These are phyloP conservation scores for Tridacna gigas DNA, from an alignment of 2,888 invertebrate genomes.

Conservation along the genomic window DNA sequence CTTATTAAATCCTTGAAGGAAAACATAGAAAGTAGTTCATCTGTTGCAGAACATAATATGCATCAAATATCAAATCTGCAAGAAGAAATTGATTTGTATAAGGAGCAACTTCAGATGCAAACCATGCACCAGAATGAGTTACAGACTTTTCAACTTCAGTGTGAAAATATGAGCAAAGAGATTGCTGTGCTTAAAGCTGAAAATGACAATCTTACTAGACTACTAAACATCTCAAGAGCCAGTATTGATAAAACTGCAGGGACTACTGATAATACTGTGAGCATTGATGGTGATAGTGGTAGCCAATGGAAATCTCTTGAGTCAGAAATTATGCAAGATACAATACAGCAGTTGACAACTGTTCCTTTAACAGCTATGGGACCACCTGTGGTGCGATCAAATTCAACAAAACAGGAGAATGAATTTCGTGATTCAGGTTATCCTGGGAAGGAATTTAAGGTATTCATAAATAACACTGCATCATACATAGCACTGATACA, in stretches of 20 bases:
- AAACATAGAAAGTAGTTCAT: slow-evolving; percentile 32
- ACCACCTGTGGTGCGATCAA: background rate
- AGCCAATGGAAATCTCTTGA: background rate
- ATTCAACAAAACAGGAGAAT: too few species aligned
- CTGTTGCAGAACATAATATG: slow-evolving; percentile 31
- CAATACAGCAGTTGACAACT: background rate
- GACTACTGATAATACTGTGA: too few species aligned
- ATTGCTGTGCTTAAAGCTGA: background rate
- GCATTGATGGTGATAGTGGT: too few species aligned
- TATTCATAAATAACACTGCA: slow-evolving; percentile 2
- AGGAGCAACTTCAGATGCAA: slow-evolving; percentile 35
- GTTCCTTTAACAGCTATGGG: background rate
- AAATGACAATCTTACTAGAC: background rate
- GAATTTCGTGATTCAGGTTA: background rate
- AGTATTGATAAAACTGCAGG: too few species aligned
- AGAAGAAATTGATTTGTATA: slow-evolving; percentile 45
- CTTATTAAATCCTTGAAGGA: slow-evolving; percentile 51
- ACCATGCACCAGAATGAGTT: slow-evolving; percentile 13
- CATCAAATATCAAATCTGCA: slow-evolving; percentile 35
- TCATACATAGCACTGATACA: background rate
- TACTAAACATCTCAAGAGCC: too few species aligned
- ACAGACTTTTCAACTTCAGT: background rate
- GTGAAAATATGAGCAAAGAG: background rate
- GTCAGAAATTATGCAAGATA: background rate
- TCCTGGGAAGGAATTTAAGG: background rate